Percentiles rank a stretch among this genome's conserved stretches.
phyloP scores from a whole-genome alignment of 2,888 invertebrate genomes.

The Spatulosminthurus flaviceps region DNA sequence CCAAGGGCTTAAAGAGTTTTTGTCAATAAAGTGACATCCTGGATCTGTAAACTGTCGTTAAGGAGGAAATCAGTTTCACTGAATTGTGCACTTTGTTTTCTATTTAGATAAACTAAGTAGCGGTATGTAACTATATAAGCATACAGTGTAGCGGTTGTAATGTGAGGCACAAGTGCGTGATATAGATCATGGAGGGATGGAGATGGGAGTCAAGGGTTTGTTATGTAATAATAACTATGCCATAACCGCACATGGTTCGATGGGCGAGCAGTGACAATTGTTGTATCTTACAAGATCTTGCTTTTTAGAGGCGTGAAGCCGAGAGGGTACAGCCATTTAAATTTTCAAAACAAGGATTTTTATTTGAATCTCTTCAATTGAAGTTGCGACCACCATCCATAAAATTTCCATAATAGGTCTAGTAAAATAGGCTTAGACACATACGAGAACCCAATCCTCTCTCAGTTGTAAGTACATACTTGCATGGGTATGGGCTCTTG shows the following conservation, averaged over 20 bases:
- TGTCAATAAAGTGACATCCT: not conserved
- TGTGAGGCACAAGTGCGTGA: not conserved
- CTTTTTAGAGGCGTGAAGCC: not conserved
- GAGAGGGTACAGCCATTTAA: not conserved
- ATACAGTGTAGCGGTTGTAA: no score
- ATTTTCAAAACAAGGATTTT: not conserved
- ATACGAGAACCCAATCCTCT: slow-evolving; percentile 8
- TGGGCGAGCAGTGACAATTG: slow-evolving; percentile 16
- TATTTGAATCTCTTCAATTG: not conserved
- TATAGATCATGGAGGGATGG: not conserved
- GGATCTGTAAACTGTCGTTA: no score
- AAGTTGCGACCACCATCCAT: not conserved
- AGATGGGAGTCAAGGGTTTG: not conserved
- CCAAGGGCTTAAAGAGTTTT: no score
- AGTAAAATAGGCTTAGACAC: not conserved
- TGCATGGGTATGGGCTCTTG: no score
- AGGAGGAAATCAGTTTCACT: no score
- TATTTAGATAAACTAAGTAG: no score
- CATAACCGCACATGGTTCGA: slow-evolving; percentile 22
- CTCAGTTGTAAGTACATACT: not conserved
- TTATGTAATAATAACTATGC: slow-evolving; percentile 14
- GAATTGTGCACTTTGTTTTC: not conserved
- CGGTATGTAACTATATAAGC: no score
- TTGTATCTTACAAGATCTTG: not conserved
- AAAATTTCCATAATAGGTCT: slow-evolving; percentile 19